These are phyloP conservation scores for Drosophila pseudotalamancana DNA, from an alignment of 2,888 invertebrate species.

Conservation along the genomic window DNA sequence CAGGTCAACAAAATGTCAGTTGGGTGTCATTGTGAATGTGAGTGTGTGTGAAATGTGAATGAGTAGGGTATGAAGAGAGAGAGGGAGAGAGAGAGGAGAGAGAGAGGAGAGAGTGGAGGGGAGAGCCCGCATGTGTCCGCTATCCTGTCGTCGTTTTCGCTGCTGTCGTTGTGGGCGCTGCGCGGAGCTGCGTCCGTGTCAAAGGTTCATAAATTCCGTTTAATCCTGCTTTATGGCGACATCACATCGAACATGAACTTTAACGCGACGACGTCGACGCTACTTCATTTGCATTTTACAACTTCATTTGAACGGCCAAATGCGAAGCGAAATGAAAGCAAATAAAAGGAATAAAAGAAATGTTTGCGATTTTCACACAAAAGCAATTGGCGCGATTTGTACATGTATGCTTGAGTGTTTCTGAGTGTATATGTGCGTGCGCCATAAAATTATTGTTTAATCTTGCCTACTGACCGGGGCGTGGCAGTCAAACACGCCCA, in stretches of 20 bases:
- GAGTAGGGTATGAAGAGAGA: conserved; percentile 8
- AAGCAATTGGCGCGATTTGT: conserved; percentile 65
- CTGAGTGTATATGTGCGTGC: conserved; percentile 18
- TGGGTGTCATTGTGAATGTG: conserved; percentile 22
- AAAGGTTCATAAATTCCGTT: conserved; percentile 79
- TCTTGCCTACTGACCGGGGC: conserved; percentile 57
- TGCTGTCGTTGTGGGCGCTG: conserved; percentile 24
- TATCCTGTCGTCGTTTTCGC: conserved; percentile 57
- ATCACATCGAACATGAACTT: conserved; percentile 80
- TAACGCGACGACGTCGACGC: conserved; percentile 48
- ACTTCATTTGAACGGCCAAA: conserved; percentile 67
- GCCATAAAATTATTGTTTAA: conserved; percentile 68
- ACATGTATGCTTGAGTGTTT: conserved; percentile 8
- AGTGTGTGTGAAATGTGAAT: conserved; percentile 16
- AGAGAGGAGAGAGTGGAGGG: neutral
- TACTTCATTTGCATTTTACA: conserved; percentile 79
- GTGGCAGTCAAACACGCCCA: conserved; percentile 36
- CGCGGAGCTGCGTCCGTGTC: conserved; percentile 61
- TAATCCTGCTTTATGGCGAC: conserved; percentile 79
- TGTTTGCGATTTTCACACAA: conserved; percentile 53
- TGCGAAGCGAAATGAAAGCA: conserved; percentile 35
- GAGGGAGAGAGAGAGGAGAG: neutral
- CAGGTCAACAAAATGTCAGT: conserved; percentile 55
- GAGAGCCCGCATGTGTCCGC: conserved; percentile 50
- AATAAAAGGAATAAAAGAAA: conserved; percentile 62